Base-by-base conservation (phyloP, 2,888 invertebrate genomes). In the Tetanocera ferruginea region DNA sequence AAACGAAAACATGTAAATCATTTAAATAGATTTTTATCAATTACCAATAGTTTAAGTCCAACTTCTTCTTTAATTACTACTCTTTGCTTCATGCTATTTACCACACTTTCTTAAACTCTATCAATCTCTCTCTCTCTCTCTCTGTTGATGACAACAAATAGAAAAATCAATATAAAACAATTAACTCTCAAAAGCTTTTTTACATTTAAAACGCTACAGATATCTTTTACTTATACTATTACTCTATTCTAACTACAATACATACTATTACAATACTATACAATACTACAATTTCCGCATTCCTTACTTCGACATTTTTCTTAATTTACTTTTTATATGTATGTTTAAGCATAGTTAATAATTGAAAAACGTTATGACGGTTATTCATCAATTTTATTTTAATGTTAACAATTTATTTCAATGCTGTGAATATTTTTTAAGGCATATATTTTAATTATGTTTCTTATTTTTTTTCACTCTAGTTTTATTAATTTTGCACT, bases 341-440 rank as follows among this genome's bases (percentile, higher is more conserved):
- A n/a, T 34, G 17, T 64, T 31, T 4, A 51, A 71, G 1, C 31
- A 19, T 34, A 64, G n/a, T 14, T n/a, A 5, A 11, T 17, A 64
- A 31, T 34, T 17, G 8, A 34, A 5, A 60, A 19, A 60, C 17
- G 23, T 60, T 3, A 34, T 60, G 3, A 34, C 9, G 17, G 23
- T 64, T 64, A n/a, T n/a, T 64, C 8, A 60, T 55, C 8, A 9
- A 55, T 49, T 69, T 70, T 51, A 52, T 8, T 60, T 37, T 34
- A 31, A 25, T 49, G 19, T 19, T 49, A 69, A 69, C 49, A 23
- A 49, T 69, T 69, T 69, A 19, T 57, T 72, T 72, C 76, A 74
- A 71, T 64, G 79, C 79, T 79, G 79, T 79, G 79, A 79, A 79
- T 79, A 79, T 69, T 76, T 78, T 77, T 77, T 79, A 76, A 79